Evolutionary conservation across 2,797 vertebrate species (phyloP).

Genomic region (Enteromius mattozi): DNA sequence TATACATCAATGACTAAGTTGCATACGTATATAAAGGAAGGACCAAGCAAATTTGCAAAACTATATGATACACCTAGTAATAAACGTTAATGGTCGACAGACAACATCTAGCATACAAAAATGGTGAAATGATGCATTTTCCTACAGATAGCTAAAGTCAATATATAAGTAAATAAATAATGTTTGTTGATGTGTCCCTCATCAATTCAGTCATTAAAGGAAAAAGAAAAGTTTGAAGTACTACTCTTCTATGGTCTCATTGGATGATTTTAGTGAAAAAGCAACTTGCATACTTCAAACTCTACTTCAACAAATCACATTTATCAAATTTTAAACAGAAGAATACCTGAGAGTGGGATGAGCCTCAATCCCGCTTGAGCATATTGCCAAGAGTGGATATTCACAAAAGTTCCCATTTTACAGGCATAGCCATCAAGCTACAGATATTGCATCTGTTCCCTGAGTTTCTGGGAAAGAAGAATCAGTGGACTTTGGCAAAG

Average conservation of each 20-base stretch:
- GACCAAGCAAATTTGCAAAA: neutral
- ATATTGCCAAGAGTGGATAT: conserved; percentile 80
- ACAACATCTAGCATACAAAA: neutral
- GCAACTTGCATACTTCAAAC: neutral
- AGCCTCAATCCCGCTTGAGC: conserved; percentile 78
- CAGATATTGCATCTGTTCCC: conserved; percentile 29
- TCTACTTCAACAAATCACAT: neutral
- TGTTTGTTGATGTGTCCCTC: neutral
- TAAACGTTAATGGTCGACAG: neutral
- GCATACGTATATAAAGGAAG: neutral
- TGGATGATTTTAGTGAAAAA: neutral
- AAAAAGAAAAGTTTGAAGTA: neutral
- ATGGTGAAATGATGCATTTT: neutral
- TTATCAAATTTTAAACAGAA: conserved; percentile 17
- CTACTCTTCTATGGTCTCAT: neutral
- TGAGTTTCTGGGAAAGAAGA: conserved; percentile 19
- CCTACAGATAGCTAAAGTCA: too few species aligned
- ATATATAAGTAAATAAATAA: neutral
- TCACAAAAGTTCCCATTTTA: conserved; percentile 68
- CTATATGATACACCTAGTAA: neutral
- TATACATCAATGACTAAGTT: neutral
- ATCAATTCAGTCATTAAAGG: neutral
- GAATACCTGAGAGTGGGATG: conserved; percentile 79
- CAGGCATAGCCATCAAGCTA: neutral
- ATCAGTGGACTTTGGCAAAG: conserved; percentile 3